These are phyloP conservation scores for Sterna hirundo DNA, from an alignment of 2,113 vertebrate species.

Conservation along the genomic window DNA sequence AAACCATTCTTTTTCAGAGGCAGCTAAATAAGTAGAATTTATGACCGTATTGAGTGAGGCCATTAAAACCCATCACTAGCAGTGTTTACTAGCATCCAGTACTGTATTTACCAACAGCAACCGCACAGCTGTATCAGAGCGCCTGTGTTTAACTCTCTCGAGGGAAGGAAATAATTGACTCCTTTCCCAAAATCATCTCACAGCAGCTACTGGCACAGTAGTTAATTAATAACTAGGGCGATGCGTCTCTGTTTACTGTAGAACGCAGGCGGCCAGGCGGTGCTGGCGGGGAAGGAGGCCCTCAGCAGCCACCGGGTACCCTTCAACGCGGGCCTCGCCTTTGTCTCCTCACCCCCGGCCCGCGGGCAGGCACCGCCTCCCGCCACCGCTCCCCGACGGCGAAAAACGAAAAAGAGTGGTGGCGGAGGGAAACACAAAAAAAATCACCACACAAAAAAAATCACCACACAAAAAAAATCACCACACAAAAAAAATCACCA, in stretches of 20 bases:
- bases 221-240: background rate
- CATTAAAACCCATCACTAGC: fast-evolving
- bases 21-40: background rate
- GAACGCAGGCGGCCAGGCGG: too few relatives aligned
- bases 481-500: too few relatives aligned
- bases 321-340: background rate
- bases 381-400: too few relatives aligned
- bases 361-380: background rate
- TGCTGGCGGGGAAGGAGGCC: background rate
- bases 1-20: background rate
- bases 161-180: background rate
- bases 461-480: too few relatives aligned
- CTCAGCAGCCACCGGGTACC: fast-evolving
- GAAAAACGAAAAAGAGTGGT: too few relatives aligned
- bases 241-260: fast-evolving
- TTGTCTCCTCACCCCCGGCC: background rate
- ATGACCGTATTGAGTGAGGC: background rate
- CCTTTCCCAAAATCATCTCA: background rate
- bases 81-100: background rate
- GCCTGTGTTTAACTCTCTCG: background rate
- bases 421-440: too few relatives aligned
- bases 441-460: too few relatives aligned
- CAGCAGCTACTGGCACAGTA: fast-evolving
- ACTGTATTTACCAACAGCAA: background rate
- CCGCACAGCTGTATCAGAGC: too few relatives aligned